Evolutionary conservation across 2,797 vertebrate species (phyloP).

Genomic region (Lepus townsendii): DNA sequence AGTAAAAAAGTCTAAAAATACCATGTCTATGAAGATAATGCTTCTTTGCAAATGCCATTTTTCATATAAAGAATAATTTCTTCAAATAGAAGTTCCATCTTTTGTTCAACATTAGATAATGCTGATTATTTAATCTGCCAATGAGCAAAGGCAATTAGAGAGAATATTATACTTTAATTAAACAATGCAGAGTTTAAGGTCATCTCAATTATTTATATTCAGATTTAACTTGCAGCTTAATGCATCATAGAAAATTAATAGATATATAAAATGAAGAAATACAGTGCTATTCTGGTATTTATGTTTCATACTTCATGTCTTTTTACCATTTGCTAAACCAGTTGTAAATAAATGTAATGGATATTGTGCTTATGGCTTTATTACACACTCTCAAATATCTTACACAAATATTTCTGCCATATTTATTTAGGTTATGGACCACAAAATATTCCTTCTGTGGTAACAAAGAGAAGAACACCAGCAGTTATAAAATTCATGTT

Average conservation of each 20-base stretch:
- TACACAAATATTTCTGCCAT: constrained; percentile 31
- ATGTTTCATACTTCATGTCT: constrained; percentile 50
- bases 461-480: constrained; percentile 49
- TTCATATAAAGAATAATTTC: constrained; percentile 70
- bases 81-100: constrained; percentile 63
- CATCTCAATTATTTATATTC: constrained; percentile 92
- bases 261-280: constrained; percentile 86
- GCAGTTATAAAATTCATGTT: neutral
- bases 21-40: constrained; percentile 20
- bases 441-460: neutral
- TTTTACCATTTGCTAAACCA: constrained; percentile 65
- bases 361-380: neutral
- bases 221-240: constrained; percentile 89
- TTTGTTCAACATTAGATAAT: constrained; percentile 77
- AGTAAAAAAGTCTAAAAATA: constrained; percentile 65
- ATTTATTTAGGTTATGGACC: neutral
- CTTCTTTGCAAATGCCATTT: constrained; percentile 26
- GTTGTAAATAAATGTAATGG: constrained; percentile 45
- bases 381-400: constrained; percentile 31
- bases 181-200: constrained; percentile 91
- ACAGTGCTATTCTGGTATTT: constrained; percentile 85
- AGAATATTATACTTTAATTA: constrained; percentile 92
- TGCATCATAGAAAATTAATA: constrained; percentile 88
- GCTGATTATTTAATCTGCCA: constrained; percentile 86
- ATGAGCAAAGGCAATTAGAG: constrained; percentile 92